These are phyloP conservation scores for Phrynocephalus versicolor DNA, from an alignment of 2,113 vertebrate species.

Conservation along the genomic window DNA sequence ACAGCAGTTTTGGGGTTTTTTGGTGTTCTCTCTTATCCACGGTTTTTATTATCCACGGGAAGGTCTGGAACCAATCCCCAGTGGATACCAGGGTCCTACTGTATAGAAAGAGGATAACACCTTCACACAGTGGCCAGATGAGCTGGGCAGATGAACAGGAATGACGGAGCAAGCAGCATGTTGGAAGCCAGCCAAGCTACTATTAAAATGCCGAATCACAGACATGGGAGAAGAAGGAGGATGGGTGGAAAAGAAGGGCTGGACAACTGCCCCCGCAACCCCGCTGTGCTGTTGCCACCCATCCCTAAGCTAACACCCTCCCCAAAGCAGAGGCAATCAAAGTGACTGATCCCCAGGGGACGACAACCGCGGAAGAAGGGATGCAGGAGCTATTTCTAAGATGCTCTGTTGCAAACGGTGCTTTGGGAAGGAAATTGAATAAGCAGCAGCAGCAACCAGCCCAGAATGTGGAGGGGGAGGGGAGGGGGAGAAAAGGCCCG, in stretches of 20 bases:
- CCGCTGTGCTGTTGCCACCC: background rate
- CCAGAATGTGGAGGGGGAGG: too few relatives aligned
- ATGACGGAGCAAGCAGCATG: background rate
- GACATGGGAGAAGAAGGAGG: background rate
- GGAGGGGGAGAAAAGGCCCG: background rate
- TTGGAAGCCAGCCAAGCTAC: background rate
- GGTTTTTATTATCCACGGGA: too few relatives aligned
- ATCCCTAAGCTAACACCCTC: background rate
- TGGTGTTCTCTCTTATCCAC: too few relatives aligned
- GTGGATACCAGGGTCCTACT: too few relatives aligned
- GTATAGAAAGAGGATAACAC: too few relatives aligned
- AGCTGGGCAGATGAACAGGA: too few relatives aligned
- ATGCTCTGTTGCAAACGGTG: too few relatives aligned
- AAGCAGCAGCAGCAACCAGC: accelerated
- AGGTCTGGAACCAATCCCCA: too few relatives aligned
- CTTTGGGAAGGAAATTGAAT: accelerated
- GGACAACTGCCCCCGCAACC: too few relatives aligned
- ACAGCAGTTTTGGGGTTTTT: too few relatives aligned
- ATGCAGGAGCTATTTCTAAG: accelerated
- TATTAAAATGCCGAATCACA: background rate
- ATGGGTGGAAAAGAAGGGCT: background rate
- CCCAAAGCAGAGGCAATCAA: background rate
- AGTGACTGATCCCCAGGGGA: background rate
- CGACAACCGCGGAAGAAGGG: background rate
- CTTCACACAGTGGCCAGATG: too few relatives aligned